Evolutionary conservation across 37 sponge, comb jelly and placozoan species (phyloP), one percentile per base, ranked within the genome.

Genomic region (Mnemiopsis leidyi): DNA sequence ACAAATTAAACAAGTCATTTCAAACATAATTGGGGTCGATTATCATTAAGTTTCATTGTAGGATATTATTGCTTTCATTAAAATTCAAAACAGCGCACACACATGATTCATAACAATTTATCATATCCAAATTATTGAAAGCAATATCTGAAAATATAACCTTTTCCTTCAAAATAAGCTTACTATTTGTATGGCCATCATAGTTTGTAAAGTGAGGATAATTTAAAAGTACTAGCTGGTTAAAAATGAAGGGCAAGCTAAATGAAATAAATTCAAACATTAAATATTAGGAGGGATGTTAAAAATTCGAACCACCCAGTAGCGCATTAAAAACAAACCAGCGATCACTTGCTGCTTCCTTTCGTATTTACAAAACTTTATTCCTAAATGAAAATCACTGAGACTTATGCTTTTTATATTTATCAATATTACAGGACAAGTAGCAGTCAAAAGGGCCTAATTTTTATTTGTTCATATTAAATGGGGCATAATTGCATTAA

Each of bases 61-160:
- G 61, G 61, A 13, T 48, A 48, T 48, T 48, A 48, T 48, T 48
- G 61, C 61, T 48, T 48, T 13, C 61, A 48, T 48, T 48, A 48
- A 48, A 77, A 77, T 77, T 77, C 79, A 77, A 34, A 77, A 77
- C 79, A 77, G 79, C 79, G 79, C 79, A 77, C 79, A 77, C 26
- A 77, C 79, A 77, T 31, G 79, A 34, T 77, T 77, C 79, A 34
- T 48, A 48, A 48, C 61, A 48, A 48, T 48, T 48, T 48, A 48
- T 48, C 61, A 48, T 48, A 48, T 48, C 61, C 61, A 48, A 48
- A 48, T 48, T 48, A 48, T 13, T 48, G 61, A 48, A 48, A 48
- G 61, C 61, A 48, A 48, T 48, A 48, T 48, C 61, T 48, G 61
- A 48, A 48, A 48, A 48, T 48, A 48, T 48, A 48, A 48, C 61